A percentile compares a stretch with the other conserved stretches of the same genome.
Conservation (phyloP, 1,140 invertebrate species). For the Hycleus phaleratus region DNA sequence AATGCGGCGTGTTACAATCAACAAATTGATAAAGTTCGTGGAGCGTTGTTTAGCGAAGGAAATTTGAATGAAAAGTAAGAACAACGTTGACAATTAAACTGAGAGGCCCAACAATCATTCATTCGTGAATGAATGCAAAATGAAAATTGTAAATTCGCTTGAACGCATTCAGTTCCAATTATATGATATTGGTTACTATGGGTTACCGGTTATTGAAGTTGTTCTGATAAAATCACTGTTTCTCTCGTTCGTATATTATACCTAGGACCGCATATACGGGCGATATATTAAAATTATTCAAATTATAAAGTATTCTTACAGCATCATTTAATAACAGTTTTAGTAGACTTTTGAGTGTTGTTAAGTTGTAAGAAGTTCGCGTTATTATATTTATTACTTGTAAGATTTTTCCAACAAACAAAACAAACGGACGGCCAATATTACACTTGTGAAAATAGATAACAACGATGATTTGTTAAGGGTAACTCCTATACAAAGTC, state of each 20-base stretch:
- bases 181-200: constrained; percentile 21
- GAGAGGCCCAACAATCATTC: not conserved
- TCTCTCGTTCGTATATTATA: too few relatives aligned
- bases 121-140: constrained; percentile 12
- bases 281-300: not conserved
- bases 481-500: constrained; percentile 1
- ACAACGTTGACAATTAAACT: not conserved
- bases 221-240: not conserved
- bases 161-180: constrained; percentile 22
- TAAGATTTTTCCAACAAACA: too few relatives aligned
- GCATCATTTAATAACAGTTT: not conserved
- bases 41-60: too few relatives aligned
- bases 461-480: too few relatives aligned
- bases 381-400: too few relatives aligned
- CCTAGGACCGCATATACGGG: not conserved
- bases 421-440: too few relatives aligned
- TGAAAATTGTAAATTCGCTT: constrained; percentile 21
- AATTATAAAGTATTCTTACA: not conserved
- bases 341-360: too few relatives aligned
- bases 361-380: too few relatives aligned
- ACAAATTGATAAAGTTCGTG: too few relatives aligned
- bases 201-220: constrained; percentile 17
- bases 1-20: too few relatives aligned
- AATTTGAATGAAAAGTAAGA: constrained; percentile 1
- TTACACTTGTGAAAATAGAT: too few relatives aligned